Evolutionary conservation across 1,140 invertebrate genomes (phyloP).

Genomic region (Leptonema lineaticorne): DNA sequence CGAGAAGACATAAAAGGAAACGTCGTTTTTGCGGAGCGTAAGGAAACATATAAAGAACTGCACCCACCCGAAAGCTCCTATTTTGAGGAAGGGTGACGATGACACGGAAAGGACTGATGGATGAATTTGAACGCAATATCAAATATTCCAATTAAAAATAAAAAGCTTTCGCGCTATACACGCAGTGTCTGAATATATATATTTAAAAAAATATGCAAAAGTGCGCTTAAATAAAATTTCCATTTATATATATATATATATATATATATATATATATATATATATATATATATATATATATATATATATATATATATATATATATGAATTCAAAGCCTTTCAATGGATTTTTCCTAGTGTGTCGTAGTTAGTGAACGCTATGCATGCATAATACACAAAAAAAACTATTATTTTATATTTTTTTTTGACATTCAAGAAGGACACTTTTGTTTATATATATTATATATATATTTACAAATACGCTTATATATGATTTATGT

Average conservation of each 20-base stretch:
- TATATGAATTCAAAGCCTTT: no score
- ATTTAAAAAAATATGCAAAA: neutral
- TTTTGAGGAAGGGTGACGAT: no score
- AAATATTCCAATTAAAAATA: neutral
- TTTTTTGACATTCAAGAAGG: neutral
- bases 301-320: no score
- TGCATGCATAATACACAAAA: no score
- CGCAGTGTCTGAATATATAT: neutral
- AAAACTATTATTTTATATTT: neutral
- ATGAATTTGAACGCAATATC: neutral
- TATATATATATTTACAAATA: conserved; percentile 31
- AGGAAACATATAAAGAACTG: no score
- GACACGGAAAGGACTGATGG: no score
- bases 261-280: no score
- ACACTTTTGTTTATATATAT: neutral
- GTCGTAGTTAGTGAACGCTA: neutral
- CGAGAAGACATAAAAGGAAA: neutral
- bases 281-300: no score
- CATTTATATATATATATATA: no score
- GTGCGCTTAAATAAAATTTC: conserved; percentile 1
- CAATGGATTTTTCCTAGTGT: neutral
- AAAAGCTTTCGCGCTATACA: neutral
- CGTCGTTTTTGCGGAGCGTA: no score
- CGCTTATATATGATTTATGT: conserved; percentile 35
- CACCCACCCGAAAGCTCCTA: no score